Evolutionary conservation across 2,888 invertebrate genomes (phyloP).

Genomic region (Hydriomena furcata): DNA sequence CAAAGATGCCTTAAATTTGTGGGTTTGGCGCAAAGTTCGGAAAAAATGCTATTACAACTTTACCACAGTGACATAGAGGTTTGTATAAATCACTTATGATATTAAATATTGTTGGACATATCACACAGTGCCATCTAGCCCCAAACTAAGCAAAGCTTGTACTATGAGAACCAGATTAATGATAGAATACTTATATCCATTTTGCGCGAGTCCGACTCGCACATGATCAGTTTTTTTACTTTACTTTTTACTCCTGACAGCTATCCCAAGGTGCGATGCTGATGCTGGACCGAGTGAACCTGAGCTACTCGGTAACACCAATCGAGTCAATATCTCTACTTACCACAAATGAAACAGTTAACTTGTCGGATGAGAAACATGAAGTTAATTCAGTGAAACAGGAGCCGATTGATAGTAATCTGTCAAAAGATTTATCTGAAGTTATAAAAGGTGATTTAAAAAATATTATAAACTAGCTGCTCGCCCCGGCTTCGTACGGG

Average conservation of each 20-base stretch:
- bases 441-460: neutral
- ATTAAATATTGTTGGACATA: no score
- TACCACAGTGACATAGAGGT: conserved; percentile 15
- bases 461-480: no score
- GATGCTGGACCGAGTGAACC: neutral
- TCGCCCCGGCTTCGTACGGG: no score
- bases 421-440: neutral
- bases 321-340: conserved; percentile 12
- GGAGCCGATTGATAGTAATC: neutral
- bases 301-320: conserved; percentile 10
- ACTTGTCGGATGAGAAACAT: neutral
- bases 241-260: conserved; percentile 13
- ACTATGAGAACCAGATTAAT: no score
- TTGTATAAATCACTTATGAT: neutral
- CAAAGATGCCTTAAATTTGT: conserved; percentile 42
- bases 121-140: no score
- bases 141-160: no score
- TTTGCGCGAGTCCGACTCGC: no score
- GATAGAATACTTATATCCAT: no score
- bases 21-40: conserved; percentile 40
- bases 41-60: conserved; percentile 37
- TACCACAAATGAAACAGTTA: neutral
- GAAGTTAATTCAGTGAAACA: neutral
- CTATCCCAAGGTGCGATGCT: conserved; percentile 1
- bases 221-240: no score